These are phyloP conservation scores for Pantherophis guttatus DNA, from an alignment of 2,113 vertebrate genomes.

Conservation along the genomic window DNA sequence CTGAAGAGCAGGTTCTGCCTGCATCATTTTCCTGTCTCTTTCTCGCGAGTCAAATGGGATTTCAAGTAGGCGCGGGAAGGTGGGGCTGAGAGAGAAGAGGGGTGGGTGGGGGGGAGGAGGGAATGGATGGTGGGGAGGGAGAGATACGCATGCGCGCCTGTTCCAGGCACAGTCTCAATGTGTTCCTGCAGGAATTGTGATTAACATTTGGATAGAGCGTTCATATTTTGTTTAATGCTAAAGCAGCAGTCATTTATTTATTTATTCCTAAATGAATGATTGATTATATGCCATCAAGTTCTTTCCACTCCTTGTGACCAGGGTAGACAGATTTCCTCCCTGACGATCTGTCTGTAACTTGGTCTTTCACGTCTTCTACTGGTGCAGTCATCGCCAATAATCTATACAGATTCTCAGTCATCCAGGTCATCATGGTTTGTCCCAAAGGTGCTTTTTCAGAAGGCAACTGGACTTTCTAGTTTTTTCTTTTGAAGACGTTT, in stretches of 20 bases:
- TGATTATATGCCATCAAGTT: background rate
- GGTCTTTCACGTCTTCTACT: background rate
- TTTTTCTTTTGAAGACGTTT: too few species aligned
- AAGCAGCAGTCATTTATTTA: background rate
- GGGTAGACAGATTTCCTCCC: background rate
- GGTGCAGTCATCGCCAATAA: background rate
- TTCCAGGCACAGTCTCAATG: fast-evolving
- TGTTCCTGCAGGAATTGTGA: background rate
- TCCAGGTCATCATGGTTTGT: too few species aligned
- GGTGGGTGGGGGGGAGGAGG: background rate
- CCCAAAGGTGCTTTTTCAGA: too few species aligned
- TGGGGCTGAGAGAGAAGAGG: background rate
- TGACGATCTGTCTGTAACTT: background rate
- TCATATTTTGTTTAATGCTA: background rate
- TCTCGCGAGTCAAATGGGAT: background rate
- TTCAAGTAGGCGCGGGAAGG: background rate
- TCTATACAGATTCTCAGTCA: too few species aligned
- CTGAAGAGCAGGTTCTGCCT: background rate
- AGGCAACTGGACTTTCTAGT: too few species aligned
- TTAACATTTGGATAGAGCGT: background rate
- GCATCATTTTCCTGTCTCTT: background rate
- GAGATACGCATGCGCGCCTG: background rate
- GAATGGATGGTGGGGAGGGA: background rate
- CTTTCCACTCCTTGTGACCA: background rate
- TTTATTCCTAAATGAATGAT: background rate